These are phyloP conservation scores for Tetranychus cinnabarinus DNA, from an alignment of 1,140 invertebrate species.

Conservation along the genomic window DNA sequence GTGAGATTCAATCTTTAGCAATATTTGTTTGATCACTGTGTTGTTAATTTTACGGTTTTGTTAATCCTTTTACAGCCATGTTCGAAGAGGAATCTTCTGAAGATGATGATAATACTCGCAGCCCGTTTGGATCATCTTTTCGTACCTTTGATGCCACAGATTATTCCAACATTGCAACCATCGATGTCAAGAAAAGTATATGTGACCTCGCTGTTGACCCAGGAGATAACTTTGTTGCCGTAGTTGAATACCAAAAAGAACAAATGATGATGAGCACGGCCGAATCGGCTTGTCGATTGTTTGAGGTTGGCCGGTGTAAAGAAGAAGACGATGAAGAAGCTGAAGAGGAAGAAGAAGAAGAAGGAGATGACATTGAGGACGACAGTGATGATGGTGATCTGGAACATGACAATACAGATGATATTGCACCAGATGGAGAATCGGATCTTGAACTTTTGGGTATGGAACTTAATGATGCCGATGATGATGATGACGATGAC, in stretches of 20 bases:
- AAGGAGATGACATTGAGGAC: constrained; percentile 14
- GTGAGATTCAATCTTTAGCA: neutral
- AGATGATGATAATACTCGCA: constrained; percentile 30
- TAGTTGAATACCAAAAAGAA: constrained; percentile 25
- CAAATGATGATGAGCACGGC: constrained; percentile 6
- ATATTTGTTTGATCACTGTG: neutral
- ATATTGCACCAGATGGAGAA: neutral
- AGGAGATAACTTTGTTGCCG: constrained; percentile 36
- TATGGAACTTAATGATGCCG: neutral
- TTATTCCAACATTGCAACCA: constrained; percentile 74
- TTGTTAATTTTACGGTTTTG: neutral
- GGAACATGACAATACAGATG: constrained; percentile 1
- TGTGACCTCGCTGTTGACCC: constrained; percentile 24
- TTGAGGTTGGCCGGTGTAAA: constrained; percentile 25
- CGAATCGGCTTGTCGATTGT: constrained; percentile 25
- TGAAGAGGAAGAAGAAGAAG: constrained; percentile 19
- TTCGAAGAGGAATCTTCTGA: constrained; percentile 13
- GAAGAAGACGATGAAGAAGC: constrained; percentile 26
- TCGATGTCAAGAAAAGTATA: constrained; percentile 48
- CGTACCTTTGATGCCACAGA: constrained; percentile 78
- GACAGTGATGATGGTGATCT: constrained; percentile 24
- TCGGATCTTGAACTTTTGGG: neutral
- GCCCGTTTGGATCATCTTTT: constrained; percentile 57
- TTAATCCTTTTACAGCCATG: neutral
- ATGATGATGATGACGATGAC: neutral